phyloP scores from a whole-genome alignment of 2,888 invertebrate genomes.

The Rhagonycha lutea region DNA sequence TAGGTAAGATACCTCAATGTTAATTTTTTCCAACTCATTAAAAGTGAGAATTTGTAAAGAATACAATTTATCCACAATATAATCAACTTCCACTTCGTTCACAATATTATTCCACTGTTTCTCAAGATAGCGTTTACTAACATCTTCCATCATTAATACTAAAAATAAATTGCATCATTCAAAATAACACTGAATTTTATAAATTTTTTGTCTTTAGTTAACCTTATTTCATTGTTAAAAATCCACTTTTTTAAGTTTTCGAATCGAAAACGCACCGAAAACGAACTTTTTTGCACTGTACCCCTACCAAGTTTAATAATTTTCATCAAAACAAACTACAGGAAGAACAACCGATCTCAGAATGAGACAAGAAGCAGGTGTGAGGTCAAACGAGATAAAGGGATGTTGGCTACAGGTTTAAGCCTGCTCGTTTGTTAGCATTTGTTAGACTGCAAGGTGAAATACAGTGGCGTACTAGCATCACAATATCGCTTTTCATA shows the following conservation, averaged over 20 bases:
- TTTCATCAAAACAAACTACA: neutral
- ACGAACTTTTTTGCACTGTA: neutral
- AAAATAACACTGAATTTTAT: neutral
- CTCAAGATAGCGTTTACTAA: constrained; percentile 16
- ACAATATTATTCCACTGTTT: constrained; percentile 32
- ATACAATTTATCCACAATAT: constrained; percentile 33
- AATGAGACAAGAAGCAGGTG: constrained; percentile 7
- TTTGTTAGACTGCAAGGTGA: constrained; percentile 4
- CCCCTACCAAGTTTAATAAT: neutral
- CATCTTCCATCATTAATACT: constrained; percentile 30
- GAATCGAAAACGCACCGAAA: neutral
- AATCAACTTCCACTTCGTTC: constrained; percentile 29
- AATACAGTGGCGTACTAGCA: neutral
- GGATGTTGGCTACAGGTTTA: constrained; percentile 6
- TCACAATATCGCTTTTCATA: neutral
- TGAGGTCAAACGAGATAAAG: neutral
- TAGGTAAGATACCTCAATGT: constrained; percentile 28
- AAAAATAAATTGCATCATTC: constrained; percentile 1
- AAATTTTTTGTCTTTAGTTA: neutral
- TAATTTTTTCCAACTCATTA: constrained; percentile 38
- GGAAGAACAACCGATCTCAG: neutral
- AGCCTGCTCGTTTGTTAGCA: constrained; percentile 6
- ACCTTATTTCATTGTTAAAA: constrained; percentile 19
- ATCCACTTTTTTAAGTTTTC: neutral
- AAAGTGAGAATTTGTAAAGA: constrained; percentile 26